Evolutionary conservation across 2,113 vertebrate species (phyloP), one percentile per base, ranked within the genome.

Genomic region (Egretta garzetta): DNA sequence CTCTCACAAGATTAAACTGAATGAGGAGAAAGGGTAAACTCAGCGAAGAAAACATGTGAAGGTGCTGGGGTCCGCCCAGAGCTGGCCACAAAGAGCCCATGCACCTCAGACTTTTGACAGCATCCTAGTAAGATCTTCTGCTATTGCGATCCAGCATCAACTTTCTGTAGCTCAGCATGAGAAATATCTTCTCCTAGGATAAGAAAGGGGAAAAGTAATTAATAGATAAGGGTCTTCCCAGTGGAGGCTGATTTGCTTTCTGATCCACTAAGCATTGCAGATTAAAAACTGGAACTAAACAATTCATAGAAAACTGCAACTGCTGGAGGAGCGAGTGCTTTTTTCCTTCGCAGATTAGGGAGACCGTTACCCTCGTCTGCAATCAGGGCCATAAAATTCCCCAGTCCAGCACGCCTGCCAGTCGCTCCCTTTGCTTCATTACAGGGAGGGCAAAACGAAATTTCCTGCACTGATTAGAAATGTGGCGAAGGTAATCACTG

Each of bases 211-310:
- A 91, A 87, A 94, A 91, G 70, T 91, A 97, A 97, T 95, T 93
- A 95, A 70, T 33, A 96, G 96, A 97, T 96, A 95, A 96, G 66
- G 62, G 70, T 85, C 33, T 75, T 96, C 80, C 72, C 62, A 26
- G 66, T 17, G 53, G 43, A 76, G 39, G n/a, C 49, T 66, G 89
- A 62, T 93, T 89, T 62, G 70, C 76, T 89, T 93, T 91, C 80
- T 80, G 80, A 94, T 76, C 71, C 86, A 53, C 60, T 79, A 94
- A 79, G 33, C 49, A 19, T 0, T 39, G 70, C 45, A 72, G 73
- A 76, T 87, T 79, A 33, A 91, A 95, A 91, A 21, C 53, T 68
- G 60, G 68, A 82, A 58, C 49, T 35, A 32, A 96, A 91, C 70
- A 87, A 85, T 47, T 91, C 60, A 13, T 6, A 58, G 72, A 43